Evolutionary conservation across 1,140 invertebrate species (phyloP).

Genomic region (Chionoecetes opilio): DNA sequence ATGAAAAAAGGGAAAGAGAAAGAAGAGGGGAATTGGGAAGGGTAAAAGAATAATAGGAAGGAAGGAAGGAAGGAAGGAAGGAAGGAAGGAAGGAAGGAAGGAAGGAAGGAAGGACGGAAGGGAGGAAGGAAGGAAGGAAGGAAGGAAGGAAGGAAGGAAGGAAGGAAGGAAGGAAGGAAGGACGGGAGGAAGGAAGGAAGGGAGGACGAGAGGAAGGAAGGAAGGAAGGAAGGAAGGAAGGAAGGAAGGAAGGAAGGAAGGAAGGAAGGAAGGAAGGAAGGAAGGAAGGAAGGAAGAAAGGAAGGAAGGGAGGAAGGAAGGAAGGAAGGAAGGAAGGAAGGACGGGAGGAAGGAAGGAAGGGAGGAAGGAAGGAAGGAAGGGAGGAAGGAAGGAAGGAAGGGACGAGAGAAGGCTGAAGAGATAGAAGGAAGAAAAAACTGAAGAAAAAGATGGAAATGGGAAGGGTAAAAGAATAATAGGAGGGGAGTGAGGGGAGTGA

Average conservation of each 20-base stretch:
- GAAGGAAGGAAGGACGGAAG: neutral
- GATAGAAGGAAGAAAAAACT: neutral
- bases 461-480: neutral
- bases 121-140: neutral
- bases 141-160: neutral
- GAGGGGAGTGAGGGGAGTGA: neutral
- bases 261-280: neutral
- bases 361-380: neutral
- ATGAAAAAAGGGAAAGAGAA: neutral
- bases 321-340: neutral
- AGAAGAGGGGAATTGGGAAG: neutral
- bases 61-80: neutral
- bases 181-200: neutral
- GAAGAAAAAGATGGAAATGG: neutral
- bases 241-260: neutral
- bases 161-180: neutral
- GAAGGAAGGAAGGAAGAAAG: neutral
- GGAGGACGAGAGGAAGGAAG: neutral
- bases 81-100: neutral
- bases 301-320: neutral
- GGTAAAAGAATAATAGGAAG: too few relatives aligned
- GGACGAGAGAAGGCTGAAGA: neutral
- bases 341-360: too few relatives aligned
- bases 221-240: neutral
- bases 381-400: neutral